Evolutionary conservation across 2,113 vertebrate genomes (phyloP).

Genomic region (Orientallactaga bullata): DNA sequence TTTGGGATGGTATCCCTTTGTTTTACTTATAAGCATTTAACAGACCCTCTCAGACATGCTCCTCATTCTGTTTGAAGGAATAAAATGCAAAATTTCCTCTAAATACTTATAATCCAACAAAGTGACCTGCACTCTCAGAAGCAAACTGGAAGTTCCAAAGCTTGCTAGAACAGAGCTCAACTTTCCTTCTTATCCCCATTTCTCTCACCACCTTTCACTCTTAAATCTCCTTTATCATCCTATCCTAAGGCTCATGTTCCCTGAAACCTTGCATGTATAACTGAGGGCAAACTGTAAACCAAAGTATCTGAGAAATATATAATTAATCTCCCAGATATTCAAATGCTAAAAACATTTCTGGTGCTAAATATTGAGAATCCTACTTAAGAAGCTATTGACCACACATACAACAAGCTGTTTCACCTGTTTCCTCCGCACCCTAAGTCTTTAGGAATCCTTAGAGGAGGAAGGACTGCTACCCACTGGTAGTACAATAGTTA

Average conservation of each 20-base stretch:
- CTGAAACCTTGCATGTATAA: background rate
- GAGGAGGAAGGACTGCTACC: background rate
- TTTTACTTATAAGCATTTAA: slow-evolving; percentile 42
- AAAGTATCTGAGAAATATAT: slow-evolving; percentile 13
- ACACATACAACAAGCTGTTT: background rate
- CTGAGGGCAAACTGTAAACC: background rate
- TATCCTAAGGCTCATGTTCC: background rate
- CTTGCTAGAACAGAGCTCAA: background rate
- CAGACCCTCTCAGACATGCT: slow-evolving; percentile 7
- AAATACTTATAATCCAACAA: slow-evolving; percentile 6
- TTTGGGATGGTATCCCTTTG: slow-evolving; percentile 31
- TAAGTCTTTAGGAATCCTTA: background rate
- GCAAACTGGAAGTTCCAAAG: background rate
- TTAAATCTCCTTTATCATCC: background rate
- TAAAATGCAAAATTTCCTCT: slow-evolving; percentile 36
- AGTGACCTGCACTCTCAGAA: slow-evolving; percentile 41
- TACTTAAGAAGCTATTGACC: background rate
- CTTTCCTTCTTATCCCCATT: background rate
- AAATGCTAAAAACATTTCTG: background rate
- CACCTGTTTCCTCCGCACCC: background rate
- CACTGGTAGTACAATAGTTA: background rate
- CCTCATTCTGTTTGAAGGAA: slow-evolving; percentile 6
- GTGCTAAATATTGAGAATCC: background rate
- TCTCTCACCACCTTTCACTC: background rate
- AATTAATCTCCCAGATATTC: background rate